phyloP scores from a whole-genome alignment of 2,797 vertebrate species.

The Neosilurus mollespiculum region DNA sequence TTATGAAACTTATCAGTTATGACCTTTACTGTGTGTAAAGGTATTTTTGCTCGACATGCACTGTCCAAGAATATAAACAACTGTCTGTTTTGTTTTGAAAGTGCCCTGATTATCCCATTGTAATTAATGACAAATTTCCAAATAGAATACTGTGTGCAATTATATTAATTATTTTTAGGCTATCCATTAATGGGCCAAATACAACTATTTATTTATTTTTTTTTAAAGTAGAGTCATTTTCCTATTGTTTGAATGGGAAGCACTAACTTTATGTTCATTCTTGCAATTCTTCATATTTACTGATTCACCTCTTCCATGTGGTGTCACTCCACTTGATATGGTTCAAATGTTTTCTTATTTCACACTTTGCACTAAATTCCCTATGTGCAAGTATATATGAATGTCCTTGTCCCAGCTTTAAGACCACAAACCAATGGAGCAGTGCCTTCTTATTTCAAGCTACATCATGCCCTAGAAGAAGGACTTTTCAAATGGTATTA shows the following conservation, averaged over 20 bases:
- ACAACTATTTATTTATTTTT: neutral
- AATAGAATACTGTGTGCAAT: neutral
- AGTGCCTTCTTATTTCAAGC: conserved; percentile 37
- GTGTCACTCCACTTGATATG: conserved; percentile 13
- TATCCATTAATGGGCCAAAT: neutral
- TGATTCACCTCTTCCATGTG: conserved; percentile 7
- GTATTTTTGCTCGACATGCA: neutral
- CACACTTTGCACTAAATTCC: conserved; percentile 26
- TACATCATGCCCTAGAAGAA: conserved; percentile 25
- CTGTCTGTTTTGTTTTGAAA: neutral
- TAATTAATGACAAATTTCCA: neutral
- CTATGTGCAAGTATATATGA: conserved; percentile 9
- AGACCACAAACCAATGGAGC: conserved; percentile 27
- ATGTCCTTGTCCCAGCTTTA: conserved; percentile 32
- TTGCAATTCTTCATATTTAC: conserved; percentile 11
- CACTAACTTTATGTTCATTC: neutral
- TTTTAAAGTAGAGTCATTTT: neutral
- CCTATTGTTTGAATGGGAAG: no score
- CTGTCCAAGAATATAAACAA: neutral
- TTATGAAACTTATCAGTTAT: neutral
- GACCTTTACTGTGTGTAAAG: neutral
- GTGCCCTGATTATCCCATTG: neutral
- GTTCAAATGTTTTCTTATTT: conserved; percentile 15
- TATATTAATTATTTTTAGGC: neutral
- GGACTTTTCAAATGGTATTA: neutral